Percentiles rank a stretch among this genome's conserved stretches.
Conservation (phyloP, 2,113 vertebrate genomes). For the Anguilla japonica region DNA sequence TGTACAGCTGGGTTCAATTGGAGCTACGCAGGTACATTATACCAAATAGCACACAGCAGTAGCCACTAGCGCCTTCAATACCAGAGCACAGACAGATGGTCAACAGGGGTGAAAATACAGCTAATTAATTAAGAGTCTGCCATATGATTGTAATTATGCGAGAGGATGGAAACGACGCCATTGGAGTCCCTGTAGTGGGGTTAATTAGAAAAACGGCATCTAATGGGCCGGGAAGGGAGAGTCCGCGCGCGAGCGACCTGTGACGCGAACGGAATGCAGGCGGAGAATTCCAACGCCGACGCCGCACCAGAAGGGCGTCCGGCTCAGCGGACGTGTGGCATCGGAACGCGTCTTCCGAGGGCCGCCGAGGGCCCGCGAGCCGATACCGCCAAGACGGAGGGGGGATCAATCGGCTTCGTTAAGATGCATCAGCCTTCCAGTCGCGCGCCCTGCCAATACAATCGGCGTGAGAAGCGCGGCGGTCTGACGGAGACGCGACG, state of each 20-base stretch:
- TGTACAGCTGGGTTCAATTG: conserved; percentile 24
- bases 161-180: not conserved
- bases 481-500: not conserved
- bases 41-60: not conserved
- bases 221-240: not conserved
- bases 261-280: not conserved
- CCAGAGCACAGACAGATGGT: not conserved
- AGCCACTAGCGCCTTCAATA: not conserved
- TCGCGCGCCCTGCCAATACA: not conserved
- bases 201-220: not conserved
- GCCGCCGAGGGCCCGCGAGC: not conserved
- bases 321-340: too few relatives aligned
- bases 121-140: not conserved
- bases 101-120: not conserved
- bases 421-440: not conserved
- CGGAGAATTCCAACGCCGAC: not conserved
- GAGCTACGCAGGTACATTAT: not conserved
- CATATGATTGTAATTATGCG: not conserved
- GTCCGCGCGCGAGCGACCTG: too few relatives aligned
- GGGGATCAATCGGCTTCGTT: not conserved
- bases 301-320: not conserved
- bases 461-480: not conserved
- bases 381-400: not conserved
- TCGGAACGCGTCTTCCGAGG: not conserved
- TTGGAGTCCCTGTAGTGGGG: not conserved